These are phyloP conservation scores for Tupaia tana DNA, from an alignment of 2,113 vertebrate genomes.

Conservation along the genomic window DNA sequence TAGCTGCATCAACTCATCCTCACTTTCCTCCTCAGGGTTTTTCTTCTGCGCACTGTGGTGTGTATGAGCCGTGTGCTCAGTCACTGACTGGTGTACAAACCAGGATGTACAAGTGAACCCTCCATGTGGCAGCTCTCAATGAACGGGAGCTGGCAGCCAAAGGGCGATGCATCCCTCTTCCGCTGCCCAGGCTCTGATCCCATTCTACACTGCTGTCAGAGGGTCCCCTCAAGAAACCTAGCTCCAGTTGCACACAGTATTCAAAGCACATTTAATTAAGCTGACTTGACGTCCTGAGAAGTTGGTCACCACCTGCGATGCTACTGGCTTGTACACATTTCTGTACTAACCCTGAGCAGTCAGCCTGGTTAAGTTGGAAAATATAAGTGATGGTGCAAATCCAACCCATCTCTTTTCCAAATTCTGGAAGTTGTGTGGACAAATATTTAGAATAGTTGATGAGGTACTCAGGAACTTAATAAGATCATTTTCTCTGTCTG, in stretches of 20 bases:
- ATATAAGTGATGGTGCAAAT: not conserved
- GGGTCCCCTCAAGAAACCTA: not conserved
- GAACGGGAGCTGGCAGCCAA: not conserved
- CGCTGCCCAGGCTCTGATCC: not conserved
- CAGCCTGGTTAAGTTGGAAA: not conserved
- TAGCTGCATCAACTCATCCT: too few species aligned
- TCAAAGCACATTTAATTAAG: too few species aligned
- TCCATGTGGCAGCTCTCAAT: not conserved
- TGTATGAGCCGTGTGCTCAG: not conserved
- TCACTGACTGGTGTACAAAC: not conserved
- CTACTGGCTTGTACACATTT: not conserved
- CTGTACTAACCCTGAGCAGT: not conserved
- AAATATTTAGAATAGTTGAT: not conserved
- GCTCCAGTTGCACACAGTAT: not conserved
- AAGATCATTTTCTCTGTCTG: not conserved
- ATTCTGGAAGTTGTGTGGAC: not conserved
- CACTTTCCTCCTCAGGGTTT: not conserved
- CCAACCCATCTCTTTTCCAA: not conserved
- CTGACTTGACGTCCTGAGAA: too few species aligned
- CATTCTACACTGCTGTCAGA: not conserved
- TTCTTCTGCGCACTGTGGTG: not conserved
- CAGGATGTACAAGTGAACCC: accelerated
- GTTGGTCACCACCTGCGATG: accelerated
- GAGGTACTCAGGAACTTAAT: not conserved
- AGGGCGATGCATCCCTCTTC: not conserved